Evolutionary conservation across 2,797 vertebrate genomes (phyloP).

Genomic region (Paguma larvata): DNA sequence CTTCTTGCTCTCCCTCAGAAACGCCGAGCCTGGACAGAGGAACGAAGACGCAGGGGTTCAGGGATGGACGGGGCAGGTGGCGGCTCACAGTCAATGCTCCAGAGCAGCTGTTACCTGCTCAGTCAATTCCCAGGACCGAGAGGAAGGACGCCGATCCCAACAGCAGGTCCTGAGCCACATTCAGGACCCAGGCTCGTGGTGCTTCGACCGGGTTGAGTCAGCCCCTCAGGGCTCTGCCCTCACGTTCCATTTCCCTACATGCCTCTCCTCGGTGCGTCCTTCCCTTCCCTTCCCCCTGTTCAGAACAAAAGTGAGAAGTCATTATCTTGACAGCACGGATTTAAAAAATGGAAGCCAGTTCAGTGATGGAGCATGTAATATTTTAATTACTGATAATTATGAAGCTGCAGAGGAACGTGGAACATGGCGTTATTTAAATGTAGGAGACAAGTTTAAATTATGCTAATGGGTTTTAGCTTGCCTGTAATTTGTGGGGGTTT

Average conservation of each 20-base stretch:
- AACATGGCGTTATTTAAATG: background rate
- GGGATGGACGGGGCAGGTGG: background rate
- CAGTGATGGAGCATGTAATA: slow-evolving; percentile 13
- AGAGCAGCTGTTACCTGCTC: rapidly evolving
- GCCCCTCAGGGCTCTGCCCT: rapidly evolving
- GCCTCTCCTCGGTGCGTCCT: background rate
- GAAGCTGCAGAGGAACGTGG: background rate
- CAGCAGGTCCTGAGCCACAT: background rate
- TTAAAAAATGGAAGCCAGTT: background rate
- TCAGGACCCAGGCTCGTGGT: rapidly evolving
- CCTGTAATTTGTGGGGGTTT: background rate
- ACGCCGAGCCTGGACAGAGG: rapidly evolving
- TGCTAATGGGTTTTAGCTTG: background rate
- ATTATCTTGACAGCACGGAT: slow-evolving; percentile 25
- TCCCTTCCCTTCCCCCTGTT: background rate
- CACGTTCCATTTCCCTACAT: rapidly evolving
- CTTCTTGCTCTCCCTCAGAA: background rate
- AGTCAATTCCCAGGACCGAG: no score
- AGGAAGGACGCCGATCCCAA: background rate
- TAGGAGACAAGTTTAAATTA: background rate
- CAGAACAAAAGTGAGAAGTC: slow-evolving; percentile 32
- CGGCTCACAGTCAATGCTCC: rapidly evolving
- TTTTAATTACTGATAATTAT: slow-evolving; percentile 72
- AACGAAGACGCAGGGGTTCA: rapidly evolving
- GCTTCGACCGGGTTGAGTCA: background rate